Conservation (phyloP, 2,888 invertebrate genomes). For the Tolmerus cingulatus region DNA sequence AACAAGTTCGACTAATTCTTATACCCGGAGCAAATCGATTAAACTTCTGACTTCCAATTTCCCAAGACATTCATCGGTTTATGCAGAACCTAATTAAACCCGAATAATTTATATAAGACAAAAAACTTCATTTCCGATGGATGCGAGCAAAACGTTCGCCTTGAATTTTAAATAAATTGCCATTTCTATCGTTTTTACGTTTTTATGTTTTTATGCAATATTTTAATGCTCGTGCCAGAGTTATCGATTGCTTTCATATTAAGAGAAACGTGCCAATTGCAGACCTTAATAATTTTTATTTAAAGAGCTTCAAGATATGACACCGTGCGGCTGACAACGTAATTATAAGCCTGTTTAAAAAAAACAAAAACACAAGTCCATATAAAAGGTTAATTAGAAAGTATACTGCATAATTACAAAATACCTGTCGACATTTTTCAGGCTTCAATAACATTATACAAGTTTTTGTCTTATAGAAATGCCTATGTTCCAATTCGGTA, state of each 20-base stretch:
- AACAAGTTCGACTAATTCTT: not conserved
- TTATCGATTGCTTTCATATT: not conserved
- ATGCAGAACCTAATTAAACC: not conserved
- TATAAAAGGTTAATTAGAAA: not conserved
- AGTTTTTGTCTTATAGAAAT: not conserved
- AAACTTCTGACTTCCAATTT: not conserved
- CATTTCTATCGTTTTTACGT: not conserved
- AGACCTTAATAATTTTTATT: not conserved
- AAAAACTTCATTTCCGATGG: not conserved
- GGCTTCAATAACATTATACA: not conserved
- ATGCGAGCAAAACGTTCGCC: not conserved
- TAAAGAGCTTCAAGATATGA: not conserved
- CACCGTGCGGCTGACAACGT: not conserved
- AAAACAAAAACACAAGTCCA: not conserved
- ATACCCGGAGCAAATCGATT: not conserved
- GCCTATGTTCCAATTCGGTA: too few relatives aligned
- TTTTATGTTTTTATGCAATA: not conserved
- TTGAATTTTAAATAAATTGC: not conserved
- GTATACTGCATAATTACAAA: not conserved
- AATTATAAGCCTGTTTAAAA: not conserved
- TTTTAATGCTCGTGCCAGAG: not conserved
- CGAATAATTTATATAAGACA: not conserved
- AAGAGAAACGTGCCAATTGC: not conserved
- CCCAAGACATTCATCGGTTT: not conserved
- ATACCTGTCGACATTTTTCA: not conserved